phyloP scores from a whole-genome alignment of 2,888 invertebrate genomes.

The Kuschelorhynchus macadamiae region DNA sequence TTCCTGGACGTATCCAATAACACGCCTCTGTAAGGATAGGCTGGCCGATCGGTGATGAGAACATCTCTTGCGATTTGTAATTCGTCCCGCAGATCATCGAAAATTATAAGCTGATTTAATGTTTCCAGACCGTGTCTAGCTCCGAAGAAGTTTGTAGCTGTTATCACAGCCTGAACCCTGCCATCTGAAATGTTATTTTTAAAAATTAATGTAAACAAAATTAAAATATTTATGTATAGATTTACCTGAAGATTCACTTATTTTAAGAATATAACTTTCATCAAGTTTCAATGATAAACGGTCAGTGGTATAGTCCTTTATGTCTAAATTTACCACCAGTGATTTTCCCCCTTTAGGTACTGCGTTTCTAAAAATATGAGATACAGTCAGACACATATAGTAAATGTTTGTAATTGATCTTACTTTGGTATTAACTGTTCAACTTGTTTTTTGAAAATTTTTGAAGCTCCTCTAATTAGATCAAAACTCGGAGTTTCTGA shows the following conservation, averaged over 20 bases:
- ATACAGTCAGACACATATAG: too few species aligned
- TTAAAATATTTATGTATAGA: not conserved
- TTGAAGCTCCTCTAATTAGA: constrained; percentile 59
- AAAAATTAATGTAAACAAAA: not conserved
- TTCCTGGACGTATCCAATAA: constrained; percentile 91
- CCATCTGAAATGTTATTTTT: constrained; percentile 62
- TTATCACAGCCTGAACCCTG: constrained; percentile 72
- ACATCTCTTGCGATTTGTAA: constrained; percentile 76
- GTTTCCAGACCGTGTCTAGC: constrained; percentile 79
- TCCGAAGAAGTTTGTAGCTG: constrained; percentile 77
- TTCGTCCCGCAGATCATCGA: constrained; percentile 75
- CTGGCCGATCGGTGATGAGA: constrained; percentile 82
- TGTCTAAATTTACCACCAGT: constrained; percentile 65
- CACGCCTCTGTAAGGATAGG: constrained; percentile 84
- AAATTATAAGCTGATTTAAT: constrained; percentile 77
- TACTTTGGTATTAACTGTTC: constrained; percentile 44
- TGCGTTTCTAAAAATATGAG: constrained; percentile 40
- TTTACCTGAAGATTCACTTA: constrained; percentile 63
- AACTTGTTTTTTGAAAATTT: constrained; percentile 58
- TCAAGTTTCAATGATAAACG: constrained; percentile 71
- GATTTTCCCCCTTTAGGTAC: constrained; percentile 66
- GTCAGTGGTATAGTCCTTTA: constrained; percentile 54
- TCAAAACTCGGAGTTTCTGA: constrained; percentile 58
- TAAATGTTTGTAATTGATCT: not conserved
- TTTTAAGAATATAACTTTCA: constrained; percentile 73